Base-by-base conservation (phyloP, 2,888 invertebrate species). In the Leptopilina syphax region DNA sequence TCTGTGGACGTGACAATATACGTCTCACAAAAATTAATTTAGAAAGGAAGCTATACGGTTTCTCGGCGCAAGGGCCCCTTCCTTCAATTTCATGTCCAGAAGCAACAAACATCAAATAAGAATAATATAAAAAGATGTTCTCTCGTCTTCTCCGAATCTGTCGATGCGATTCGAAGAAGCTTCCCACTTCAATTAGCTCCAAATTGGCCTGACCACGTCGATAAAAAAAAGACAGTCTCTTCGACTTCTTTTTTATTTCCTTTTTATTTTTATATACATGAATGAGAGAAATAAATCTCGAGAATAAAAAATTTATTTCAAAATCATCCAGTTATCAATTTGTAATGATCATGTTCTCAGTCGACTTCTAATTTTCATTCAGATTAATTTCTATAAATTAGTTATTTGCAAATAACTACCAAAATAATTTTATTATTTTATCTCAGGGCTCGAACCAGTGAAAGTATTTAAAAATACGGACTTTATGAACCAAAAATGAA, bases 141-240 rank as follows among this genome's bases (percentile, higher is more conserved):
- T 73, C 34, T 54, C 34, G 70, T 57, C 54, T 73, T 73, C 73
- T 57, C 57, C 54, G 73, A 73, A 73, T 57, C 73, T 54, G 54
- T 54, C 54, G 57, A 73, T 73, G 54, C 73, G 34, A 73, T 73
- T 73, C 73, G 34, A 27, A 73, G 73, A 73, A 73, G 73, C 54
- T 34, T 41, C 73, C 73, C 73, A 57, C 73, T 73, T 73, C 57
- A 73, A 73, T 73, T 73, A 73, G 54, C 24, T 73, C 54, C 54
- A 73, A 73, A 73, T 73, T 73, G 73, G 54, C 8, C 34, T 54
- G 73, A 54, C 34, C 73, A 73, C 12, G 54, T 34, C 54, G 3
- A 70, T 18, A 13, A 60, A 24, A 24, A 18, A 63, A 63, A 34
- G 34, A 34, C 34, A 34, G 34, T 34, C 34, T 34, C 34, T 34